Evolutionary conservation across 2,113 vertebrate genomes (phyloP).

Genomic region (Maccullochella peelii): DNA sequence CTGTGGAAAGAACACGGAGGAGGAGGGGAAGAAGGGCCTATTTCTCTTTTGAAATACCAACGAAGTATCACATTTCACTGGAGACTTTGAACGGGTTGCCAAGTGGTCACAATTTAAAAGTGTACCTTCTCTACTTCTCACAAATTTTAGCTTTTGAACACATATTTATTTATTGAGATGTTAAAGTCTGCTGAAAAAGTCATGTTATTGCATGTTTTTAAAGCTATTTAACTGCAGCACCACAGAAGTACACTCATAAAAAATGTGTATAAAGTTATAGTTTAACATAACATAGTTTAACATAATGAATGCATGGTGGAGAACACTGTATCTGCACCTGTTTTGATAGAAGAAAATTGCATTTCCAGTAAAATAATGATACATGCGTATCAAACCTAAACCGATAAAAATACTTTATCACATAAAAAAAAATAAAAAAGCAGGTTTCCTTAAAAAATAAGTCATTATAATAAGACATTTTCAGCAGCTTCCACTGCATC

Average conservation of each 20-base stretch:
- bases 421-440: neutral
- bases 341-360: too few species aligned
- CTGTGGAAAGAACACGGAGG: neutral
- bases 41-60: rapidly evolving
- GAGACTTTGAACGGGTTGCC: neutral
- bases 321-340: neutral
- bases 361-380: too few species aligned
- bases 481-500: neutral
- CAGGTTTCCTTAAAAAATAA: neutral
- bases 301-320: neutral
- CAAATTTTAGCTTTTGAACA: neutral
- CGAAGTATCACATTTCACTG: neutral
- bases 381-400: too few species aligned
- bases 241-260: neutral
- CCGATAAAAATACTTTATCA: neutral
- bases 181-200: neutral
- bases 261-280: neutral
- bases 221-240: too few species aligned
- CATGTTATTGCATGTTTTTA: too few species aligned
- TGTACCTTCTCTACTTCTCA: neutral
- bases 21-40: neutral
- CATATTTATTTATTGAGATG: neutral
- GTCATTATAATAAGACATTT: neutral
- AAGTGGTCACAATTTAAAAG: neutral
- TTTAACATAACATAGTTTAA: too few species aligned